Conservation (phyloP, 2,888 invertebrate species). For the Bombylius major region DNA sequence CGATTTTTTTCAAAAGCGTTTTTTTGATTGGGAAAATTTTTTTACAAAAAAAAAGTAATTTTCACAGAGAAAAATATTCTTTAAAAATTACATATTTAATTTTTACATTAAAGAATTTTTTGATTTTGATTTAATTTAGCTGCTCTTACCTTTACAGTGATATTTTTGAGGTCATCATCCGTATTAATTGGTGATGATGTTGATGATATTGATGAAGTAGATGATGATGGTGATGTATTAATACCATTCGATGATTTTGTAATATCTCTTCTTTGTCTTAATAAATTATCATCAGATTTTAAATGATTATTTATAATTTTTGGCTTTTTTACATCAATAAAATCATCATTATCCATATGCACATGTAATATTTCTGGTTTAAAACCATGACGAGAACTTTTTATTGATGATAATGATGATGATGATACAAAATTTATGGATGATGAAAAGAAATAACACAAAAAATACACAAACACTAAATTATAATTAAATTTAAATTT, state of each 20-base stretch:
- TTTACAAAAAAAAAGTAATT: too few species aligned
- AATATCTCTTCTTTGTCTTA: conserved; percentile 6
- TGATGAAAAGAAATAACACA: too few species aligned
- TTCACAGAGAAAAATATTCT: too few species aligned
- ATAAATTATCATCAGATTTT: background rate
- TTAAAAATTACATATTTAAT: too few species aligned
- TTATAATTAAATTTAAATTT: background rate
- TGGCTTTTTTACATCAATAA: background rate
- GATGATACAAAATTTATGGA: background rate
- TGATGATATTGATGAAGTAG: background rate
- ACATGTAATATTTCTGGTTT: conserved; percentile 10
- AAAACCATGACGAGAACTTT: conserved; percentile 11
- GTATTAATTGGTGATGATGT: background rate
- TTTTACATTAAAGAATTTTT: too few species aligned
- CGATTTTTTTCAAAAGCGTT: too few species aligned
- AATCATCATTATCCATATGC: conserved; percentile 7
- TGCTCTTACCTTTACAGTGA: background rate
- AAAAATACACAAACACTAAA: too few species aligned
- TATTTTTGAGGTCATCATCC: background rate
- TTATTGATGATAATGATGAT: background rate
- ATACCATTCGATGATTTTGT: background rate
- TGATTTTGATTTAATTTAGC: too few species aligned
- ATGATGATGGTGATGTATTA: background rate
- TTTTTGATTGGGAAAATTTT: too few species aligned
- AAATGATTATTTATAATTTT: background rate